phyloP scores from a whole-genome alignment of 2,113 vertebrate species.

The Tringa solitaria region DNA sequence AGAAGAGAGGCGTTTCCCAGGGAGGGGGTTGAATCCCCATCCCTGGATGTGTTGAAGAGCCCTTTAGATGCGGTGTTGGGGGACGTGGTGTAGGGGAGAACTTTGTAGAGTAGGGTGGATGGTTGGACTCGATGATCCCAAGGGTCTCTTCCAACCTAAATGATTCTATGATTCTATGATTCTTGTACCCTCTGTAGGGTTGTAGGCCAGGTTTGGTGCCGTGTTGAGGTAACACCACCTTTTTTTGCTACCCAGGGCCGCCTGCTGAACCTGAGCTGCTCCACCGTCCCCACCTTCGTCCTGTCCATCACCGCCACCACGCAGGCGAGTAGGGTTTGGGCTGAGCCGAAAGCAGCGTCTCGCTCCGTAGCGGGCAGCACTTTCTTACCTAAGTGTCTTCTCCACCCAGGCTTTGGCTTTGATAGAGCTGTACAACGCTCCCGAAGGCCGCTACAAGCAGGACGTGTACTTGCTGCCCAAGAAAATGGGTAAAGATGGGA shows the following conservation, averaged over 20 bases:
- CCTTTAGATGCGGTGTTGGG: too few relatives aligned
- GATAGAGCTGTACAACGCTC: slow-evolving; percentile 96
- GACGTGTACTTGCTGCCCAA: slow-evolving; percentile 96
- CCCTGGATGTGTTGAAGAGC: too few relatives aligned
- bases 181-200: accelerated
- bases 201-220: accelerated
- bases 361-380: accelerated
- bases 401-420: slow-evolving; percentile 86
- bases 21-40: too few relatives aligned
- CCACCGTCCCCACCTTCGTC: slow-evolving; percentile 96
- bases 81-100: too few relatives aligned
- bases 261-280: slow-evolving; percentile 93
- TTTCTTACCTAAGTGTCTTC: neutral
- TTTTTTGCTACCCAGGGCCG: slow-evolving; percentile 74
- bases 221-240: accelerated
- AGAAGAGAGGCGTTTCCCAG: accelerated
- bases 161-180: too few relatives aligned
- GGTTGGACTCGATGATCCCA: too few relatives aligned
- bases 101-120: too few relatives aligned
- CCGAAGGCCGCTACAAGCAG: slow-evolving; percentile 94
- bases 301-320: slow-evolving; percentile 97
- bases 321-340: slow-evolving; percentile 75
- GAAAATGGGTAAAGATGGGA: slow-evolving; percentile 86
- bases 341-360: neutral
- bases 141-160: too few relatives aligned